phyloP scores from a whole-genome alignment of 2,797 vertebrate species.

The Eupleurogrammus muticus region DNA sequence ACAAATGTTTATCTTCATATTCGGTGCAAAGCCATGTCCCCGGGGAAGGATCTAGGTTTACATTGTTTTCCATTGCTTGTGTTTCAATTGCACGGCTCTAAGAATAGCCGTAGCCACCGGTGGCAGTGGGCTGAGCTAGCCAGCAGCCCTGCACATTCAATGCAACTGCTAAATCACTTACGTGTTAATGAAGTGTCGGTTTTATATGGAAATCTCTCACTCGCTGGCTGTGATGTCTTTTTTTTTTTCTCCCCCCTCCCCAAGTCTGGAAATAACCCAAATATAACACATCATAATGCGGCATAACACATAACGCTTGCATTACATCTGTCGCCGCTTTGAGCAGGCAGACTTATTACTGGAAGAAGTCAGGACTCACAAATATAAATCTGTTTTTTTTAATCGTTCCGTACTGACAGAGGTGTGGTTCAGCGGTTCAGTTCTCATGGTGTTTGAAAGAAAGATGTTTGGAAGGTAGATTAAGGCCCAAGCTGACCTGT shows the following conservation, averaged over 20 bases:
- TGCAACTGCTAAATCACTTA: slow-evolving; percentile 6
- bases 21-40: background rate
- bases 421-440: background rate
- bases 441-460: background rate
- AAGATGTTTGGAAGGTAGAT: background rate
- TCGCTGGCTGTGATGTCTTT: background rate
- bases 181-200: slow-evolving; percentile 12
- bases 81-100: too few relatives aligned
- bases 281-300: slow-evolving; percentile 30
- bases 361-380: background rate
- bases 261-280: slow-evolving; percentile 17
- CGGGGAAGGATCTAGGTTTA: background rate
- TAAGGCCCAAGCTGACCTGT: background rate
- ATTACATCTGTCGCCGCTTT: background rate
- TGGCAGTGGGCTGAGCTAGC: background rate
- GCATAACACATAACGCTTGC: slow-evolving; percentile 1
- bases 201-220: slow-evolving; percentile 22
- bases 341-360: slow-evolving; percentile 13
- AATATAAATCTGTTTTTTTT: background rate
- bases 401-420: too few relatives aligned
- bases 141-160: background rate
- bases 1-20: background rate
- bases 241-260: slow-evolving; percentile 8
- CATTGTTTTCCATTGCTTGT: background rate
- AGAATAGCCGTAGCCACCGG: background rate